phyloP scores from a whole-genome alignment of 1,140 invertebrate species.

The Dinoponera quadriceps region DNA sequence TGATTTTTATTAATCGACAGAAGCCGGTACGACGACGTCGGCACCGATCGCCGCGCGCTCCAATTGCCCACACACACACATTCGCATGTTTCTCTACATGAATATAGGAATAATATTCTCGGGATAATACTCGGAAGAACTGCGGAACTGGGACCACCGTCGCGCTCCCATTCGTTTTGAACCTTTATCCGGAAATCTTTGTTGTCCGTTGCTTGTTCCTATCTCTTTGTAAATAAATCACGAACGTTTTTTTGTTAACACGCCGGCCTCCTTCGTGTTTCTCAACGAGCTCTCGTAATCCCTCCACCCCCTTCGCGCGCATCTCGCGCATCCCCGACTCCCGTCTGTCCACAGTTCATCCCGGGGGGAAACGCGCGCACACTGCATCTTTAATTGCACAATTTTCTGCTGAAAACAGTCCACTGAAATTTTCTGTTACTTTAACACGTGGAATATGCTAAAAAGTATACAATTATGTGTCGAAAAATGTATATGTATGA shows the following conservation, averaged over 20 bases:
- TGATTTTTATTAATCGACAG: conserved; percentile 9
- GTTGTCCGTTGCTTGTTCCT: conserved; percentile 22
- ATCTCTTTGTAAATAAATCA: conserved; percentile 70
- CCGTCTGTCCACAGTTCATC: too few species aligned
- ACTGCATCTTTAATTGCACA: too few species aligned
- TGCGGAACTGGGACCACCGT: not conserved
- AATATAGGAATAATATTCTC: too few species aligned
- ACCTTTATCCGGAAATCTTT: conserved; percentile 17
- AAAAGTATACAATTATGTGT: too few species aligned
- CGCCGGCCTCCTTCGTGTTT: not conserved
- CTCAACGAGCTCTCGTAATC: not conserved
- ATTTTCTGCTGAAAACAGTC: too few species aligned
- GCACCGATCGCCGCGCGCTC: not conserved
- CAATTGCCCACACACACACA: not conserved
- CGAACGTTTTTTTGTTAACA: conserved; percentile 62
- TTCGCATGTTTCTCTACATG: not conserved
- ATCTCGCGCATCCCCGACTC: not conserved
- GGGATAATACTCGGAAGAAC: not conserved
- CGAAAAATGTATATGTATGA: too few species aligned
- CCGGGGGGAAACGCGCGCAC: too few species aligned
- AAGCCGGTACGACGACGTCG: conserved; percentile 23
- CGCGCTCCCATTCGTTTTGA: conserved; percentile 9
- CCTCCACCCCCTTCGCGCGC: too few species aligned
- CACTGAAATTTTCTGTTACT: too few species aligned
- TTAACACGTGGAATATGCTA: too few species aligned